Evolutionary conservation across 2,113 vertebrate species (phyloP).

Genomic region (Entomyzon cyanotis): DNA sequence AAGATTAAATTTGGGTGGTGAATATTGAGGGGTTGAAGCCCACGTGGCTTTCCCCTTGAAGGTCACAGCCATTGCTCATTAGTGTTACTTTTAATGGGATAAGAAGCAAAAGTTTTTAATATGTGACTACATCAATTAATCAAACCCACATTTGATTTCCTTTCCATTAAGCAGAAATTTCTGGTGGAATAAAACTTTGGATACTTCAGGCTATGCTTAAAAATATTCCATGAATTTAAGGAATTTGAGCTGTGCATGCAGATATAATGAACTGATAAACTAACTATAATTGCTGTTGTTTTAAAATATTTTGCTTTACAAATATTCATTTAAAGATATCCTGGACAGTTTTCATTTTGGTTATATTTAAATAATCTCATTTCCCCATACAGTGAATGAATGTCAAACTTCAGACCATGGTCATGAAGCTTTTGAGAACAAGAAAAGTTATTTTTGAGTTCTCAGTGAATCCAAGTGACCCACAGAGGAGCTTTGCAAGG

Average conservation of each 20-base stretch:
- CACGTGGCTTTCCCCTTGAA: conserved; percentile 77
- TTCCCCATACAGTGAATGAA: not conserved
- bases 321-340: not conserved
- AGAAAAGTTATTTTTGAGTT: conserved; percentile 29
- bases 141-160: conserved; percentile 71
- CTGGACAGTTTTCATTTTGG: not conserved
- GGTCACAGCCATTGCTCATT: conserved; percentile 82
- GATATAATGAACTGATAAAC: not conserved
- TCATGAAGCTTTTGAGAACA: not conserved
- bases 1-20: conserved; percentile 87
- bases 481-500: not conserved
- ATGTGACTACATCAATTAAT: conserved; percentile 80
- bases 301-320: not conserved
- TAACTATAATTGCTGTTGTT: not conserved
- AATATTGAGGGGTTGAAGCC: conserved; percentile 80
- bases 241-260: not conserved
- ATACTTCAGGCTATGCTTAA: not conserved
- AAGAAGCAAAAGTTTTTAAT: conserved; percentile 84
- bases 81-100: conserved; percentile 88
- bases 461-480: conserved; percentile 33
- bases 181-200: not conserved
- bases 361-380: conserved; percentile 31
- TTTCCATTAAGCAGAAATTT: conserved; percentile 73
- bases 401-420: not conserved
- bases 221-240: not conserved